Base-by-base conservation (phyloP, 1,140 invertebrate genomes). In the Goniozus legneri region DNA sequence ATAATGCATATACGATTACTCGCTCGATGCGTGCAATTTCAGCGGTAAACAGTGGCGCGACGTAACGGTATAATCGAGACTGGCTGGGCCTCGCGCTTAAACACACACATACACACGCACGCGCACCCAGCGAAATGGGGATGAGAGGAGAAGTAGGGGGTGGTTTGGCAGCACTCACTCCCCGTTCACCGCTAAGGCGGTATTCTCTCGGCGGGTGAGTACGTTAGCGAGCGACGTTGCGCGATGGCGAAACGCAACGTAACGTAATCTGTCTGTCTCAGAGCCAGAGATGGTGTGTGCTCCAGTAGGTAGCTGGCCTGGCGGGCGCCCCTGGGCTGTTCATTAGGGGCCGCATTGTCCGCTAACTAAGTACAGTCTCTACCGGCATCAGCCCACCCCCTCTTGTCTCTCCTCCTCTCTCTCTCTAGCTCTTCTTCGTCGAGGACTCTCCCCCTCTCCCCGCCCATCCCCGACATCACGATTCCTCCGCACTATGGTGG, bases 321-420 rank as follows among this genome's bases (percentile, higher is more conserved):
- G 49, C 65, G 59, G 65, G 64, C 66, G 69, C 71, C 73, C 67
- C 69, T 68, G 69, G n/a, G 70, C 70, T 75, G 71, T 76, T 75
- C 72, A 72, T 76, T 76, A 75, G 72, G 67, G 70, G 65, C 64
- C 62, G 65, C 71, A 76, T 76, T 76, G 72, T 76, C 73, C 72
- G 72, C 62, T 76, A 76, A 76, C 73, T 74, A 76, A 76, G 73
- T 75, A 71, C 70, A 66, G 60, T 60, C 61, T 4, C 32, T 33
- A 8, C 32, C 32, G 13, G 59, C 55, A 55, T 56, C 54, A 54
- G 57, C 59, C 53, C 44, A 45, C 38, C 36, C 18, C 45, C 40
- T 31, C 40, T 45, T 36, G 44, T 38, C 44, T 37, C 51, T 33
- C 45, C 40, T 31, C 40, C 47, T 36, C 46, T 38, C 44, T 37